phyloP scores from a whole-genome alignment of 2,797 vertebrate species.

The Rhincodon typus region DNA sequence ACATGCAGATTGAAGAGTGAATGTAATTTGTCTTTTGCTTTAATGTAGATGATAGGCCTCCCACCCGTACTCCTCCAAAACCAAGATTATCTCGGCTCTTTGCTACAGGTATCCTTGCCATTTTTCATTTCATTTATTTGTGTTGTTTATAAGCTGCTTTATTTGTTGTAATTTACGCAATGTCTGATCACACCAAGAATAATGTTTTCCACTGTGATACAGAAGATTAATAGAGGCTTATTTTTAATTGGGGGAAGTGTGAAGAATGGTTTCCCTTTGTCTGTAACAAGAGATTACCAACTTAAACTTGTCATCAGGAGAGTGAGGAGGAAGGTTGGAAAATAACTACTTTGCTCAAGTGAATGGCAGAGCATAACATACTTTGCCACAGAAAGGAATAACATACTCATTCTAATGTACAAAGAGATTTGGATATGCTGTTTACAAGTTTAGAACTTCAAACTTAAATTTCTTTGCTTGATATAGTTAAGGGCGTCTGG shows the following conservation, averaged over 20 bases:
- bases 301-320: not conserved
- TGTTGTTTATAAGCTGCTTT: not conserved
- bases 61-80: not conserved
- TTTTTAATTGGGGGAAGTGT: not conserved
- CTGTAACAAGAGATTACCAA: not conserved
- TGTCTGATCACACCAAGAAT: not conserved
- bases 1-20: not conserved
- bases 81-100: not conserved
- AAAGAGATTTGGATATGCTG: not conserved
- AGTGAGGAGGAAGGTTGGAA: not conserved
- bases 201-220: not conserved
- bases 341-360: not conserved
- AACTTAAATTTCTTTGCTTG: too few relatives aligned
- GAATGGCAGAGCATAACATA: not conserved
- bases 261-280: not conserved
- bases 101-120: not conserved
- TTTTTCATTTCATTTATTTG: not conserved
- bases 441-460: too few relatives aligned
- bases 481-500: too few relatives aligned
- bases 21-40: not conserved
- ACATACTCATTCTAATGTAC: not conserved
- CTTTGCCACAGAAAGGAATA: not conserved
- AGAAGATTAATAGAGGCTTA: not conserved
- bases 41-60: constrained; percentile 15
- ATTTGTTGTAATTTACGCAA: not conserved